A percentile compares a stretch with the other conserved stretches of the same genome.
These are phyloP conservation scores for Chiridota heheva DNA, from an alignment of 35 echinoderm and acorn worm species.

Conservation along the genomic window DNA sequence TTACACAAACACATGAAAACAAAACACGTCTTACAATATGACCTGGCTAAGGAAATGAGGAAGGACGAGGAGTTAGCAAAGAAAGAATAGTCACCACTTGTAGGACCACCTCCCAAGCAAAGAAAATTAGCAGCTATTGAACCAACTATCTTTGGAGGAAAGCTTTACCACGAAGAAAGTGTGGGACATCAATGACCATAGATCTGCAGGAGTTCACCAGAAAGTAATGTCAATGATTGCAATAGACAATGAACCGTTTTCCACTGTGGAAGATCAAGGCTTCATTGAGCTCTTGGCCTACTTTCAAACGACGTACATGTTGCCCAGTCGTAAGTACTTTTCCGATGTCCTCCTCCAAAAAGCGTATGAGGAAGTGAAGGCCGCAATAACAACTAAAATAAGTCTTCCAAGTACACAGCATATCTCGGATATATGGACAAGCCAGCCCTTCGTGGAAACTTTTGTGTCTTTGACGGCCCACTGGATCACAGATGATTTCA, in stretches of 20 bases:
- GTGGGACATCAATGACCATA: slow-evolving; percentile 4
- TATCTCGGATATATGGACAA: slow-evolving; percentile 1
- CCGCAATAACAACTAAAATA: not conserved
- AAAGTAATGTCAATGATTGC: slow-evolving; percentile 21
- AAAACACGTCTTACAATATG: no score
- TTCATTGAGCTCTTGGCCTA: slow-evolving; percentile 1
- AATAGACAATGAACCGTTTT: slow-evolving; percentile 1
- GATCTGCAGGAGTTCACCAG: not conserved
- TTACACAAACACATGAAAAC: no score
- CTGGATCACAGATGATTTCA: slow-evolving; percentile 5
- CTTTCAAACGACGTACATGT: not conserved
- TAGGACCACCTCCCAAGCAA: no score
- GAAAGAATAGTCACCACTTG: no score
- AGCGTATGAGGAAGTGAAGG: not conserved
- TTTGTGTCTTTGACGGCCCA: slow-evolving; percentile 9
- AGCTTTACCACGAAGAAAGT: slow-evolving; percentile 4
- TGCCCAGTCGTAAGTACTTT: slow-evolving; percentile 23
- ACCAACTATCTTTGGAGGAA: not conserved
- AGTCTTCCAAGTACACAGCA: not conserved
- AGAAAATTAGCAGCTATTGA: not conserved
- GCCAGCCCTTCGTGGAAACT: not conserved
- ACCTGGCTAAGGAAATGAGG: no score
- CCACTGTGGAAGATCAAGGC: not conserved
- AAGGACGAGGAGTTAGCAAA: no score
- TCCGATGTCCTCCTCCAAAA: not conserved